Evolutionary conservation across 2,113 vertebrate species (phyloP), one percentile per base, ranked within the genome.

Genomic region (Eonycteris spelaea): DNA sequence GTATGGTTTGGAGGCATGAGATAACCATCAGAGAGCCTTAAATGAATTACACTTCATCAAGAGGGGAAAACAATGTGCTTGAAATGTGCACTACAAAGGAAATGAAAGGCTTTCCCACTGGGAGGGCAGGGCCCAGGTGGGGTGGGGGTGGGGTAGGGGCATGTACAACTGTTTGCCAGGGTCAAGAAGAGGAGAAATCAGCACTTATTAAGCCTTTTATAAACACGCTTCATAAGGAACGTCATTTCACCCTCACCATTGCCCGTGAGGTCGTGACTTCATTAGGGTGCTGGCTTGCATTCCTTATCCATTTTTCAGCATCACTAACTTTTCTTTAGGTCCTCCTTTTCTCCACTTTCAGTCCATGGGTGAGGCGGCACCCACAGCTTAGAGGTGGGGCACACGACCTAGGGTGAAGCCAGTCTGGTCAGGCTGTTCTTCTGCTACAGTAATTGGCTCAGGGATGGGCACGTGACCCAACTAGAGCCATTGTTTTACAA

Each of bases 41-140:
- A 98, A 95, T 97, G 95, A 98, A 97, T 97, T 96, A 96, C 59
- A 53, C 78, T 95, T 98, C 97, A 97, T 97, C 96, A 98, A 95
- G 96, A n/a, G 63, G 86, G 96, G 96, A 94, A 97, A 98, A 97
- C 97, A 98, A 92, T 51, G 92, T 89, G 88, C 97, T 97, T 97
- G 84, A 97, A 97, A 98, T 94, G 74, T 35, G 61, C 80, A 86
- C 96, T 96, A 68, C 53, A 84, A 93, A 91, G 98, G 86, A 78
- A 48, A 93, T 70, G 95, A 86, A 90, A 38, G 74, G 95, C 83
- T 67, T 51, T 67, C 43, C 0, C 1, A 0, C 0, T 2, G 24
- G 89, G 95, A 75, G 43, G 59, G 92, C 30, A 24, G 55, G 18
- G 16, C 18, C 59, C 59, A 0, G n/a, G 8, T 59, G 9, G 59